Percentiles rank a stretch among this genome's conserved stretches.
Evolutionary conservation across 1,140 invertebrate genomes (phyloP).

Genomic region (Limonius californicus): DNA sequence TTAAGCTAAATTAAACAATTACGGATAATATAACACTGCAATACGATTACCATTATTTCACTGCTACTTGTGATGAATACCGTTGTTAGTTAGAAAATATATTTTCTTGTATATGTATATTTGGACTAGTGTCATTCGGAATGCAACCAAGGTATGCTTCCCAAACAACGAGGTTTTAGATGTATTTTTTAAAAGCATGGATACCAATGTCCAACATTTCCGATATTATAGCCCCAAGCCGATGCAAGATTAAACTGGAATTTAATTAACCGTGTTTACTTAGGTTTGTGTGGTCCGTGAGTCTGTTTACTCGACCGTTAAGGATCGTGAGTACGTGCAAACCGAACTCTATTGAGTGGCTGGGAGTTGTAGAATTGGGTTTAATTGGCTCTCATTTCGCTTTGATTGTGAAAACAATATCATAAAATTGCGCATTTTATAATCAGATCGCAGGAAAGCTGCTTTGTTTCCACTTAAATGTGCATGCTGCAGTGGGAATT

Average conservation of each 20-base stretch:
- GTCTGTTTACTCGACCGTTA: slow-evolving; percentile 31
- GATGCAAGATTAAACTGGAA: slow-evolving; percentile 31
- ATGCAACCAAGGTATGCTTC: no score
- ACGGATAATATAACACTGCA: no score
- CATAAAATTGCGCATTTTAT: not conserved
- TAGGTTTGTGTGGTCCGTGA: slow-evolving; percentile 30
- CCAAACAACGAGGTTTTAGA: no score
- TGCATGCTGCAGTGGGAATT: not conserved
- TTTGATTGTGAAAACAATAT: slow-evolving; percentile 8
- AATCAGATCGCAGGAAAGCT: not conserved
- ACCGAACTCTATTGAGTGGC: slow-evolving; percentile 27
- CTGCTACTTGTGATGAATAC: no score
- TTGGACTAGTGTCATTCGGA: no score
- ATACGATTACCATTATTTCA: no score
- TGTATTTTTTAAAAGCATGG: not conserved
- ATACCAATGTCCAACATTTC: not conserved
- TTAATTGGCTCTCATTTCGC: slow-evolving; percentile 25
- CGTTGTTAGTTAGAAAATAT: no score
- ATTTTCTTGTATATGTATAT: no score
- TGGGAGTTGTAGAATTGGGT: slow-evolving; percentile 24
- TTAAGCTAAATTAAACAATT: no score
- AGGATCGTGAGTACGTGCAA: slow-evolving; percentile 32
- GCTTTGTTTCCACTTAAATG: not conserved
- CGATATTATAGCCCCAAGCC: not conserved
- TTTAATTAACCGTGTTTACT: slow-evolving; percentile 33